Base-by-base conservation (phyloP, 1,140 invertebrate species). In the Sarcophaga peregrina region DNA sequence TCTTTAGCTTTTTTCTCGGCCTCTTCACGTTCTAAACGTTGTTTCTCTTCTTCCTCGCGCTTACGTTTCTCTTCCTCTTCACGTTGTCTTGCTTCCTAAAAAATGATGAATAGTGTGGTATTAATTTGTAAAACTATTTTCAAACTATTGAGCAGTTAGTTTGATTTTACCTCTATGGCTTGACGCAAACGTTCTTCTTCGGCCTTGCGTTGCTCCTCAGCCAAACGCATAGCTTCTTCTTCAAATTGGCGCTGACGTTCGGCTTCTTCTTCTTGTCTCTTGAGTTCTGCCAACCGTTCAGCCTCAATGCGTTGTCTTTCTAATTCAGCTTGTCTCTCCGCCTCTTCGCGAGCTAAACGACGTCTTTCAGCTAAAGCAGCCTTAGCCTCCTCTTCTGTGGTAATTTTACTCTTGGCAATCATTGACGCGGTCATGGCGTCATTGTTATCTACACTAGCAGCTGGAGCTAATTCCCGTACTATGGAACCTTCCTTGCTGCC, bases 301-400 rank as follows among this genome's bases (percentile, higher is more conserved):
- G 93, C 93, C 89, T 96, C 94, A 84, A 94, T 93, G 88, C 95
- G 92, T 87, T 94, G 94, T 83, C 95, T 92, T 91, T 97, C 96
- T 45, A 95, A 90, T 91, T 97, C 96, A 13, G 95, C 95, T 92
- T 96, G 95, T 83, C 95, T 91, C 92, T 97, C 96, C 72, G 95
- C 95, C 90, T 97, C 95, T 91, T 97, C 96, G 54, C 96, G 91
- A 47, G 96, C 96, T 72, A 96, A 91, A 84, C 95, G 92, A 86
- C 96, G 92, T 85, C 96, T 93, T 92, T 97, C 96, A 7, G 96
- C 96, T 62, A 98, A 91, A 50, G 96, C 96, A 46, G 96, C 96
- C 91, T 97, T 97, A 17, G 96, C 96, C 91, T 97, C 94, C 91
- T 96, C 96, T 91, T 97, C 96, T 2, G 96, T 97, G 8, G 95